Base-by-base conservation (phyloP, 2,888 invertebrate genomes). In the Sylvicola fuscatus region DNA sequence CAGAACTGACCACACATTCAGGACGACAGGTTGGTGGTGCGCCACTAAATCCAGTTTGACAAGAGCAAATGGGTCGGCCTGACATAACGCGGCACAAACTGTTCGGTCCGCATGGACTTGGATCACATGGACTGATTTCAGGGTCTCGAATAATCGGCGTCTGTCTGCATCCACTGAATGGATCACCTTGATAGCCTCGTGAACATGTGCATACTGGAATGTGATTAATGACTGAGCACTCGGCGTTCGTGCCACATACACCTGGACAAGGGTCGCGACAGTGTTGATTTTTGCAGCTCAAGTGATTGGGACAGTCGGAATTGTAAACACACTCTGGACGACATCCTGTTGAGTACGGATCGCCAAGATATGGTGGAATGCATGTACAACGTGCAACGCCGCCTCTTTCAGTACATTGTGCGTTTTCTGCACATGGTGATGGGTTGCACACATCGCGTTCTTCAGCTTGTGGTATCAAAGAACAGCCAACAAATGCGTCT, bases 261-360 rank as follows among this genome's bases (percentile, higher is more conserved):
- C 84, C 83, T 40, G 72, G 74, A 48, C 86, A 89, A 5, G 86
- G 86, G 59, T 86, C 77, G 46, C 83, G 66, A 45, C 87, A 87
- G 51, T 84, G 80, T 47, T 81, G 80, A 38, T 81, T 78, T 32
- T 84, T 64, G 51, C 86, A 87, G 27, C 83, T 74, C 41, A 81
- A 58, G 47, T 75, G 66, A 43, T 70, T 72, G 5, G 78, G 66
- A 52, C 87, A 87, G 48, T 86, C 84, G 1, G 80, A 70, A 52
- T 78, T 83, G 42, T 74, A 70, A 10, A 76, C 70, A 54, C 87
- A 87, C 59, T 87, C 87, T 3, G 86, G 86, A 41, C 78, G 67
- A 49, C 87, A 89, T 26, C 84, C 84, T 13, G 79, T 76, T 12
- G 71, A 69, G 50, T 83, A 86, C 3, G 86, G 84, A 60, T 89